Conservation (phyloP, 2,797 vertebrate species). For the Myotis pilosus region DNA sequence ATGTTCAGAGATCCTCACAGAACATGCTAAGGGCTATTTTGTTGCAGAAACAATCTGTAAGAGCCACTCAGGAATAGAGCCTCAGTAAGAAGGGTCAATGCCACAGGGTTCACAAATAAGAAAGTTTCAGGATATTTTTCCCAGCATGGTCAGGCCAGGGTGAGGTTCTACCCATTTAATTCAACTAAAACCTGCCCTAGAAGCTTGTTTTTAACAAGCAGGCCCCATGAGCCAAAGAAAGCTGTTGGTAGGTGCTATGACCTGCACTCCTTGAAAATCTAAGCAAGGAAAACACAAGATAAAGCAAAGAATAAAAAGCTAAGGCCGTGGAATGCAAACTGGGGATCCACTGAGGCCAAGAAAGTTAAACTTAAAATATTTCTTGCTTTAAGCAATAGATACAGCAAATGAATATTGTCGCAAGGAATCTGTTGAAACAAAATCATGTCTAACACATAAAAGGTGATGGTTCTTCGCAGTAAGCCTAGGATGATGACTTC, state of each 20-base stretch:
- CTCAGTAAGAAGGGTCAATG: not conserved
- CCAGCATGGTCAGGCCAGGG: not conserved
- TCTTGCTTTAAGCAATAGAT: conserved; percentile 1
- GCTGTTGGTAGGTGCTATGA: not conserved
- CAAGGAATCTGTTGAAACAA: not conserved
- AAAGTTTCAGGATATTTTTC: not conserved
- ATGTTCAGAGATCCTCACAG: not conserved
- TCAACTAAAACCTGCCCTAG: not conserved
- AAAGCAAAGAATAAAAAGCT: not conserved
- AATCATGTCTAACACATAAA: conserved; percentile 58
- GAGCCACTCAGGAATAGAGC: not conserved
- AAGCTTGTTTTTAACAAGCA: conserved; percentile 17
- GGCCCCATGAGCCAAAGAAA: not conserved
- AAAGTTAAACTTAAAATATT: conserved; percentile 10
- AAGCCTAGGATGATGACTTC: not conserved
- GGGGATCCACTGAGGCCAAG: not conserved
- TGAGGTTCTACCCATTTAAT: not conserved
- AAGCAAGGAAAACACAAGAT: conserved; percentile 13
- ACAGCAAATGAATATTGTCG: not conserved
- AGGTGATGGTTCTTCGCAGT: not conserved
- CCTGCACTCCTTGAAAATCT: not conserved
- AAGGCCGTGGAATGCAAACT: not conserved
- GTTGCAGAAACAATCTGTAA: conserved; percentile 33
- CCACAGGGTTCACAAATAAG: not conserved
- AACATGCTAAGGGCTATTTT: not conserved